Conservation (phyloP, 1,140 invertebrate species). For the Thaumetopoea pityocampa region DNA sequence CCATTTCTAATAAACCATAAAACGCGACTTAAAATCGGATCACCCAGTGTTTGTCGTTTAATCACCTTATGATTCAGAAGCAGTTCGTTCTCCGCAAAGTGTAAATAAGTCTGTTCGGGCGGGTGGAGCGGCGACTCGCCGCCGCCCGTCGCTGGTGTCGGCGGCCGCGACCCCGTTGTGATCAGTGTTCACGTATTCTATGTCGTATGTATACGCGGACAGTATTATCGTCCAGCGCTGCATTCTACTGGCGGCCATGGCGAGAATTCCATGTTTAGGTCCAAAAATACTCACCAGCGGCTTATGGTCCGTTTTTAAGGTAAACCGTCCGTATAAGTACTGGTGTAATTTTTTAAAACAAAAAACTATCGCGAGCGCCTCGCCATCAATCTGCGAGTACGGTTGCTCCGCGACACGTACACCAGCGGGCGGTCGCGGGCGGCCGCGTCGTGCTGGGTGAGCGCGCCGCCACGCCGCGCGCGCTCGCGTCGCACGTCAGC, state of each 20-base stretch:
- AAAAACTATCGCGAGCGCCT: background rate
- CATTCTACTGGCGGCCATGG: slow-evolving; percentile 21
- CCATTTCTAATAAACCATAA: no score
- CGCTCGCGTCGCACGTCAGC: slow-evolving; percentile 6
- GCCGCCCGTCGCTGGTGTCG: background rate
- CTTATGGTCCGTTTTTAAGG: slow-evolving; percentile 13
- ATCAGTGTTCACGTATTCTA: slow-evolving; percentile 14
- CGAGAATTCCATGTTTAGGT: slow-evolving; percentile 14
- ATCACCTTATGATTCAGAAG: no score
- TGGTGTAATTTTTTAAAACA: slow-evolving; percentile 1
- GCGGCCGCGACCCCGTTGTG: slow-evolving; percentile 2
- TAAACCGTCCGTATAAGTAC: slow-evolving; percentile 12
- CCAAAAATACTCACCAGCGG: slow-evolving; percentile 23
- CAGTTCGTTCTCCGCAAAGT: slow-evolving; percentile 12
- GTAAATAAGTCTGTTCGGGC: slow-evolving; percentile 22
- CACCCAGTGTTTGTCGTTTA: no score
- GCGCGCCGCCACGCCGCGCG: no score
- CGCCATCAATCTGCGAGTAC: background rate
- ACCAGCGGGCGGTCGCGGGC: background rate
- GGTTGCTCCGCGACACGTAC: slow-evolving; percentile 10
- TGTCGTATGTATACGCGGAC: slow-evolving; percentile 16
- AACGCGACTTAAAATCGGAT: no score
- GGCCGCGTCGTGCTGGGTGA: no score
- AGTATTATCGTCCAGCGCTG: slow-evolving; percentile 21
- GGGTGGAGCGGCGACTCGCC: background rate